phyloP scores from a whole-genome alignment of 1,140 invertebrate species.

The Macrocentrus cingulum region DNA sequence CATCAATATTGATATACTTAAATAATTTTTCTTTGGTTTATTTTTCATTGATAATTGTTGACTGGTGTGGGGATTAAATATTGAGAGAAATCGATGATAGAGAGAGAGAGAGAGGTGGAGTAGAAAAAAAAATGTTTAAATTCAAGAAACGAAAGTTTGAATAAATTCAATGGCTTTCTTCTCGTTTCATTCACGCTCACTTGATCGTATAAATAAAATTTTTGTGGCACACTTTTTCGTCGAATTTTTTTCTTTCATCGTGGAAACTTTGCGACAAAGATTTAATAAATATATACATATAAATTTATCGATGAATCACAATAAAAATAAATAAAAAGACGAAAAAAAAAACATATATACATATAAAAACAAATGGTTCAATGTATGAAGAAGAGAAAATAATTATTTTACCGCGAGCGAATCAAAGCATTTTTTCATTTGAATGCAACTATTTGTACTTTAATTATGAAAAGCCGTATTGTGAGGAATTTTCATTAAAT shows the following conservation, averaged over 20 bases:
- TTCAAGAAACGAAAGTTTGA: constrained; percentile 10
- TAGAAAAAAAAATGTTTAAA: no score
- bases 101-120: background rate
- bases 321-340: background rate
- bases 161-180: constrained; percentile 22
- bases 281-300: constrained; percentile 11
- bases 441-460: background rate
- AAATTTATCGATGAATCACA: background rate
- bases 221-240: constrained; percentile 11
- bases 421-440: background rate
- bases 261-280: constrained; percentile 12
- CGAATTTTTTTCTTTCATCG: constrained; percentile 6
- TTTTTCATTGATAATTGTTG: no score
- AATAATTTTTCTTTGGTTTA: no score
- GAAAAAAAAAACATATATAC: no score
- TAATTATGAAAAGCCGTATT: no score
- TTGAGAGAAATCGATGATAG: background rate
- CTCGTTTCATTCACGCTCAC: constrained; percentile 17
- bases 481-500: no score
- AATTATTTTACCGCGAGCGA: background rate
- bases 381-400: background rate
- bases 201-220: constrained; percentile 23
- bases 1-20: no score
- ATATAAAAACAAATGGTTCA: constrained; percentile 4
- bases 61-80: no score